Evolutionary conservation across 2,888 invertebrate species (phyloP).

Genomic region (Elmis aenea): DNA sequence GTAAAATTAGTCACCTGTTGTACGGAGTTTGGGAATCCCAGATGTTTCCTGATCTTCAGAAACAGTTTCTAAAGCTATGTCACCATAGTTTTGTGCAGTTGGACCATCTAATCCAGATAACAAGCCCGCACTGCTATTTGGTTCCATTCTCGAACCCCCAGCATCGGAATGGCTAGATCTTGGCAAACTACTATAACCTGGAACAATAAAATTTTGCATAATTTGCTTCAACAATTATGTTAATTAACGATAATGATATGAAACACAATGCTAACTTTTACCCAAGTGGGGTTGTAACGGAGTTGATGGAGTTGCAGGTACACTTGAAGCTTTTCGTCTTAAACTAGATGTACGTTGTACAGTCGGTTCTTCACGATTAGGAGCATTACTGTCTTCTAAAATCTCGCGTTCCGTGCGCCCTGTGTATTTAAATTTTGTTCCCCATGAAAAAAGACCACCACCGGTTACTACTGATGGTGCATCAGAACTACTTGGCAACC

Average conservation of each 20-base stretch:
- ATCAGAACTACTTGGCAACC: constrained; percentile 80
- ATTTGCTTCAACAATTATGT: neutral
- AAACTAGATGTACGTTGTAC: constrained; percentile 53
- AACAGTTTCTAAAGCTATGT: constrained; percentile 59
- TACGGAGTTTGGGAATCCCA: constrained; percentile 40
- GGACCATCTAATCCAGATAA: constrained; percentile 42
- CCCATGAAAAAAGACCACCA: constrained; percentile 89
- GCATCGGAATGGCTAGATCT: constrained; percentile 75
- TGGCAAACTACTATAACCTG: constrained; percentile 81
- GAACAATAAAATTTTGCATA: constrained; percentile 14
- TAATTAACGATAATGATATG: neutral
- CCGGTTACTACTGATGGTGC: constrained; percentile 80
- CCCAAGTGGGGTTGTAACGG: constrained; percentile 69
- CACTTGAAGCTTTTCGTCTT: constrained; percentile 75
- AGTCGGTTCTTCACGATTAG: constrained; percentile 55
- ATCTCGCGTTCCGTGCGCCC: constrained; percentile 91
- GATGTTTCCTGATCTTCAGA: constrained; percentile 62
- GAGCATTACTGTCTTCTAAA: constrained; percentile 71
- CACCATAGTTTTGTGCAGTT: constrained; percentile 39
- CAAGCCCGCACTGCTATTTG: constrained; percentile 41
- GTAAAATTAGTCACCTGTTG: constrained; percentile 35
- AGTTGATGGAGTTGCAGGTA: constrained; percentile 82
- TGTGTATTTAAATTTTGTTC: constrained; percentile 89
- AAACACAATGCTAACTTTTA: constrained; percentile 34
- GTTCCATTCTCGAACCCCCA: constrained; percentile 44